Conservation (phyloP, 2,113 vertebrate genomes). For the Vimba vimba region DNA sequence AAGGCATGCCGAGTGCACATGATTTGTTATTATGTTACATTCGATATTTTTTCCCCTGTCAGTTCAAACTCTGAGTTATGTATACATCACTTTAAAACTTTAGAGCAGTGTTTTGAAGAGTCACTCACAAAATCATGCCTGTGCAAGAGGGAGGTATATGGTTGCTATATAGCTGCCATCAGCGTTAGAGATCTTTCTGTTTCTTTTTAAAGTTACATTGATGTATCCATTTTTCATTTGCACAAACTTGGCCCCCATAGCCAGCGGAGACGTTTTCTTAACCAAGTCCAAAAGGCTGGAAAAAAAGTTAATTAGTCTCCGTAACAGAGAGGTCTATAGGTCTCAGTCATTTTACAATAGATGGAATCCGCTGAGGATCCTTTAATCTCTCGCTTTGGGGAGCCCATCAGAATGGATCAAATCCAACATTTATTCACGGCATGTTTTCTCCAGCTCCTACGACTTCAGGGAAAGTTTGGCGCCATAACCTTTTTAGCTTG, state of each 20-base stretch:
- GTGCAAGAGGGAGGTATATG: conserved; percentile 31
- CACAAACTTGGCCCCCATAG: conserved; percentile 35
- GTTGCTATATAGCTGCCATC: conserved; percentile 50
- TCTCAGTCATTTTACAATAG: conserved; percentile 40
- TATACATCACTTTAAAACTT: conserved; percentile 52
- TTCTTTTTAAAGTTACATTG: conserved; percentile 50
- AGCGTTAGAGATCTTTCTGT: conserved; percentile 40
- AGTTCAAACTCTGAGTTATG: conserved; percentile 49
- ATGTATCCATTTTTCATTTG: conserved; percentile 51
- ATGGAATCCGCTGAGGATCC: conserved; percentile 38
- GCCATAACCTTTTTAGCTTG: not conserved
- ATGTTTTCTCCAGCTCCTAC: conserved; percentile 22
- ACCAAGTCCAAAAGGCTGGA: conserved; percentile 35
- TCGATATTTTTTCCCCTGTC: conserved; percentile 46
- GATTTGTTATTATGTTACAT: conserved; percentile 52
- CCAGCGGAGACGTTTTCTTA: conserved; percentile 12
- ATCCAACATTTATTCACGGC: conserved; percentile 38
- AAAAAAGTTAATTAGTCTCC: conserved; percentile 59
- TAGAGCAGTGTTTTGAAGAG: conserved; percentile 53
- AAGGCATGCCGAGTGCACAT: conserved; percentile 42
- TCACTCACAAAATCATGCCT: conserved; percentile 44
- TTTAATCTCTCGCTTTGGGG: conserved; percentile 25
- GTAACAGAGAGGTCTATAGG: conserved; percentile 26
- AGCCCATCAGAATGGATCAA: conserved; percentile 33
- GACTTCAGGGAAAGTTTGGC: conserved; percentile 11